Conservation (phyloP, 2,113 vertebrate genomes). For the Urocitellus parryii region DNA sequence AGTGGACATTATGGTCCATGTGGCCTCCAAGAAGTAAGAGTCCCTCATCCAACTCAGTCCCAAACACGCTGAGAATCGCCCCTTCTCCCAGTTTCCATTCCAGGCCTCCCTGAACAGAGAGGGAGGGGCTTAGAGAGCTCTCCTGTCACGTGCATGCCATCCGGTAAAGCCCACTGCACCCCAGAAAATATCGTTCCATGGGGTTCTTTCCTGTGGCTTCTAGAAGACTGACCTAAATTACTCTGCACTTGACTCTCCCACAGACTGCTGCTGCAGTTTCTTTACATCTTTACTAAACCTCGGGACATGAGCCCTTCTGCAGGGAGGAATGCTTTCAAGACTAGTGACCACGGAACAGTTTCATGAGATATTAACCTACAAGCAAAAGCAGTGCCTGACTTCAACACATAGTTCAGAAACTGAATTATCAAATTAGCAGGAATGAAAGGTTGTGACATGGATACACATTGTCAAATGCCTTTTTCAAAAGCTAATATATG, state of each 20-base stretch:
- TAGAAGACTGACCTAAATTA: not conserved
- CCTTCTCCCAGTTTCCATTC: not conserved
- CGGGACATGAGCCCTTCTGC: not conserved
- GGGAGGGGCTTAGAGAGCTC: not conserved
- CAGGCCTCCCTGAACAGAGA: not conserved
- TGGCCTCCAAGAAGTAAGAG: not conserved
- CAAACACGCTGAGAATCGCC: not conserved
- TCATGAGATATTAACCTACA: not conserved
- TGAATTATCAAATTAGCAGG: not conserved
- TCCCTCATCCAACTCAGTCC: not conserved
- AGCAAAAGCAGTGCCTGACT: not conserved
- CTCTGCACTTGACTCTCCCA: not conserved
- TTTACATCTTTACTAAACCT: not conserved
- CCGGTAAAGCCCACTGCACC: not conserved
- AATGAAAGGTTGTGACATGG: not conserved
- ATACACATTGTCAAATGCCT: not conserved
- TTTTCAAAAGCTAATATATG: not conserved
- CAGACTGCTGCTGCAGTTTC: not conserved
- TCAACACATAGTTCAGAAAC: not conserved
- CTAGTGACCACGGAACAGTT: not conserved
- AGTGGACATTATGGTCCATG: not conserved
- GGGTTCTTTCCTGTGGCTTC: not conserved
- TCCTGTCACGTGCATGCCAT: not conserved
- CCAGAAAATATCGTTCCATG: not conserved
- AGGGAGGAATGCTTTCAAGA: not conserved